Conservation (phyloP, 2,797 vertebrate species). For the Chloroceryle inda region DNA sequence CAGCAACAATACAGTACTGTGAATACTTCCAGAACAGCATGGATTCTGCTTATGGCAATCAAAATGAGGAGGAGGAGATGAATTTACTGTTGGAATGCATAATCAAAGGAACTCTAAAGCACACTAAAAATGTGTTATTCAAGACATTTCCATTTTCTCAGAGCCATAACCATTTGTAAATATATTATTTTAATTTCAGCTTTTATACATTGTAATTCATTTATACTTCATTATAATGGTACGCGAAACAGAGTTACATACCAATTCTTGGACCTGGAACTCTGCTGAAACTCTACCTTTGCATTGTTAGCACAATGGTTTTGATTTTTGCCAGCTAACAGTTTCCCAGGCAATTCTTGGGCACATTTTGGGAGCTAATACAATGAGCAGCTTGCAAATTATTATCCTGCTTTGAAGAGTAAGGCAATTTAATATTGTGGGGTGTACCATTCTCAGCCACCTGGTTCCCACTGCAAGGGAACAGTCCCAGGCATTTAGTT, state of each 20-base stretch:
- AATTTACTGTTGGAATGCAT: not conserved
- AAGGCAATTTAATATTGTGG: not conserved
- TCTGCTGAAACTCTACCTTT: not conserved
- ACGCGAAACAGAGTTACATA: not conserved
- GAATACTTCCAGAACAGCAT: not conserved
- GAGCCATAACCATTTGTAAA: not conserved
- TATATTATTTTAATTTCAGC: not conserved
- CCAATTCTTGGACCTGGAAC: not conserved
- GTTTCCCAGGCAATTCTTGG: not conserved
- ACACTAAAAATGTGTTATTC: not conserved
- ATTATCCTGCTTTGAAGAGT: not conserved
- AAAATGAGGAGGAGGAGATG: not conserved
- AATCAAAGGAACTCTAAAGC: not conserved
- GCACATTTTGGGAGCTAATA: not conserved
- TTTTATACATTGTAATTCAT: not conserved
- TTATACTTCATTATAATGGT: not conserved
- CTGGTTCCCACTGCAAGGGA: not conserved
- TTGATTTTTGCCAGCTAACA: not conserved
- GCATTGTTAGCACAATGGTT: not conserved
- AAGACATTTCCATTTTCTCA: not conserved
- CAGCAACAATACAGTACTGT: not conserved
- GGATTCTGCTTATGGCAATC: not conserved
- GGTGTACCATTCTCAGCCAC: not conserved
- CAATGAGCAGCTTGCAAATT: not conserved
- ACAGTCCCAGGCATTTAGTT: constrained; percentile 32